Evolutionary conservation across 2,113 vertebrate genomes (phyloP).

Genomic region (Eulemur rufifrons): DNA sequence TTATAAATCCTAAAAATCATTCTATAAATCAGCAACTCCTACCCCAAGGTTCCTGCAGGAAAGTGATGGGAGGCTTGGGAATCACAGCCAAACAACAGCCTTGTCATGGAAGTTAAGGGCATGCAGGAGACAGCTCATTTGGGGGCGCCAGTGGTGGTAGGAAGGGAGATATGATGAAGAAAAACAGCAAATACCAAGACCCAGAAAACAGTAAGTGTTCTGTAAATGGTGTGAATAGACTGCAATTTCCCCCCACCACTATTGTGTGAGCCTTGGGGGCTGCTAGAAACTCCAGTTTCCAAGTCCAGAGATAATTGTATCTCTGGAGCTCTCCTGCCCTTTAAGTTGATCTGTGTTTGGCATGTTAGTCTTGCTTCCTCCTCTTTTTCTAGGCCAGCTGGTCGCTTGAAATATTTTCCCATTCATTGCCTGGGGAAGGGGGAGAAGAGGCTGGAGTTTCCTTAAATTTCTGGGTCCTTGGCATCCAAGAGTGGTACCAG

Average conservation of each 20-base stretch:
- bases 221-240: neutral
- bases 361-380: neutral
- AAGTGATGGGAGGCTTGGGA: neutral
- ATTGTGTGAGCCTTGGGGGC: neutral
- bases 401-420: neutral
- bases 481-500: neutral
- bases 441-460: neutral
- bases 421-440: neutral
- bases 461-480: neutral
- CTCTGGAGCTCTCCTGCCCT: neutral
- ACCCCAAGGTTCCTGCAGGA: neutral
- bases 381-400: neutral
- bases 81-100: neutral
- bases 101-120: neutral
- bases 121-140: neutral
- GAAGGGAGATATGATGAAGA: neutral
- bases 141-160: neutral
- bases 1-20: constrained; percentile 1
- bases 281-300: neutral
- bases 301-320: neutral
- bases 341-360: neutral
- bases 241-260: too few relatives aligned
- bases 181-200: neutral
- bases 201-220: neutral
- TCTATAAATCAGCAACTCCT: neutral